These are phyloP conservation scores for Platypus cylindrus DNA, from an alignment of 2,888 invertebrate species.

Conservation along the genomic window DNA sequence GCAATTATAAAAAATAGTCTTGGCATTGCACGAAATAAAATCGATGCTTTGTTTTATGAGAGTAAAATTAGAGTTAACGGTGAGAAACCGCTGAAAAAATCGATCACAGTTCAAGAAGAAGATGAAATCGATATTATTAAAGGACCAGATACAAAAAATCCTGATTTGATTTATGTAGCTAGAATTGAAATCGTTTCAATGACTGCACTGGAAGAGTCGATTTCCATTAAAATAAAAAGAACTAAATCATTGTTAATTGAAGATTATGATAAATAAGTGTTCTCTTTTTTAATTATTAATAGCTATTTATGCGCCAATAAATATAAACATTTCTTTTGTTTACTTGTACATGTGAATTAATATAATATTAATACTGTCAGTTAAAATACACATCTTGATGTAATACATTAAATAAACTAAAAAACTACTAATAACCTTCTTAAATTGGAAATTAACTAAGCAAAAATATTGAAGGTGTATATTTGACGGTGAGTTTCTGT, in stretches of 20 bases:
- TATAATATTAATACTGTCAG: too few species aligned
- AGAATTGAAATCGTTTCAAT: slow-evolving; percentile 52
- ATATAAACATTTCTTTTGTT: too few species aligned
- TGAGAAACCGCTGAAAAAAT: slow-evolving; percentile 62
- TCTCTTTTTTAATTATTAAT: too few species aligned
- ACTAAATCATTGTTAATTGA: slow-evolving; percentile 61
- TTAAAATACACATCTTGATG: too few species aligned
- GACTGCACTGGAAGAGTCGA: slow-evolving; percentile 41
- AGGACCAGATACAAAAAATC: slow-evolving; percentile 51
- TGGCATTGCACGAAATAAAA: slow-evolving; percentile 62
- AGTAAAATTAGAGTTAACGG: slow-evolving; percentile 72
- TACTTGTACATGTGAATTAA: too few species aligned
- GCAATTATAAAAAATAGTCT: slow-evolving; percentile 55
- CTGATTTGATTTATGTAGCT: slow-evolving; percentile 54
- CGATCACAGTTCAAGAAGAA: slow-evolving; percentile 47
- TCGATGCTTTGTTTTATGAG: slow-evolving; percentile 68
- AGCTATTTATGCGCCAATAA: too few species aligned
- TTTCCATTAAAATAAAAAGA: slow-evolving; percentile 48
- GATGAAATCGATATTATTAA: slow-evolving; percentile 72
- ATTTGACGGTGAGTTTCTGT: too few species aligned
- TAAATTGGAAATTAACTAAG: too few species aligned
- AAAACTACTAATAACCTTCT: too few species aligned
- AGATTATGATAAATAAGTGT: slow-evolving; percentile 29
- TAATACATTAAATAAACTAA: too few species aligned
- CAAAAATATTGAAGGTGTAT: too few species aligned